Base-by-base conservation (phyloP, 2,888 invertebrate species). In the Yponomeuta plumbellus region DNA sequence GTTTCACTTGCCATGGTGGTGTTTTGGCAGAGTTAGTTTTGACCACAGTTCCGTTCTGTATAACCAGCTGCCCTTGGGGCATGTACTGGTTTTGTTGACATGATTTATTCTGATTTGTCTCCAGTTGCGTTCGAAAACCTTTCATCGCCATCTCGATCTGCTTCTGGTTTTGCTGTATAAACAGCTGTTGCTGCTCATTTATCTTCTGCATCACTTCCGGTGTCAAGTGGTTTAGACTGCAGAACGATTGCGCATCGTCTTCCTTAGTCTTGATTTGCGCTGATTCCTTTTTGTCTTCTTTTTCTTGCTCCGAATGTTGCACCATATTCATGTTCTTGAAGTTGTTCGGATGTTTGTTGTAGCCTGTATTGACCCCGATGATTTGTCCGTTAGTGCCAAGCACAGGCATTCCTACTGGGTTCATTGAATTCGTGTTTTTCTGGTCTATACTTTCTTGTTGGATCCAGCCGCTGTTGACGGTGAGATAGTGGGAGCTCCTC, bases 361-460 rank as follows among this genome's bases (percentile, higher is more conserved):
- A 84, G 17, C 84, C 82, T 40, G 92, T 91, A 74, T 93, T 93
- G 11, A 93, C 88, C 56, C 92, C 93, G 67, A 93, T 92, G 64
- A 93, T 86, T 79, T 93, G 93, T 61, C 93, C 93, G 70, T 93
- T 93, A 0, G 92, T 92, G 11, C 92, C 92, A 67, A 93, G 78
- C 56, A 93, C 86, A 3, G 89, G 88, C 69, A 87, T 71, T 39
- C 88, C 88, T 3, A 83, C 79, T 17, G 44, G 44, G 67, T 82
- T 83, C 2, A 80, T 71, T 8, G 44, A 52, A 67, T 78, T 81
- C 44, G 78, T 68, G 17, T 76, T 74, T 70, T 85, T 85, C 67
- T 84, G 86, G 21, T 87, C 89, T 11, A 79, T 71, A 58, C 79
- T 81, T 62, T 87, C 86, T 67, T 81, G 76, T 69, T 87, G 85